phyloP scores from a whole-genome alignment of 2,113 vertebrate genomes.

The Natator depressus region DNA sequence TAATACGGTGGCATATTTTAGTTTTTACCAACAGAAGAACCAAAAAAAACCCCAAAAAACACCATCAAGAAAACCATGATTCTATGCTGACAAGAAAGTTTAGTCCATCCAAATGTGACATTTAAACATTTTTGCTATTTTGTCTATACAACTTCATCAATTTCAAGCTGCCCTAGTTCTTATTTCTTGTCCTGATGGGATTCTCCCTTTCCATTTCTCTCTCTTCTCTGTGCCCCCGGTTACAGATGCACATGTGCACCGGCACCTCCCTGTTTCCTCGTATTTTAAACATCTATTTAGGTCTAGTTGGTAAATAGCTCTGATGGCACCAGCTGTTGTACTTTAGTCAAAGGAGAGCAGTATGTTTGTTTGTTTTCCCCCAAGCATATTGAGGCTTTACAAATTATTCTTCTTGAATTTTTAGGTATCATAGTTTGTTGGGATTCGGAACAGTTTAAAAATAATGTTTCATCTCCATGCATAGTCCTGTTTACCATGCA shows the following conservation, averaged over 20 bases:
- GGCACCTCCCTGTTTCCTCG: not conserved
- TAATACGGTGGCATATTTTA: not conserved
- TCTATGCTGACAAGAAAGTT: not conserved
- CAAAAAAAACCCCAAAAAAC: not conserved
- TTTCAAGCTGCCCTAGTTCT: not conserved
- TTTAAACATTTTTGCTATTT: not conserved
- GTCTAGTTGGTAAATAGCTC: not conserved
- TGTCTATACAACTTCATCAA: not conserved
- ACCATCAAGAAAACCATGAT: not conserved
- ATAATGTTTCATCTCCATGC: slow-evolving; percentile 9
- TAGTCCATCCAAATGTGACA: not conserved
- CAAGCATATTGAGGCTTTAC: not conserved
- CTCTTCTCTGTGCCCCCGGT: not conserved
- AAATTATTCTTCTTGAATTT: slow-evolving; percentile 33
- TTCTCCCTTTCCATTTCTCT: not conserved
- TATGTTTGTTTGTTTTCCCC: not conserved
- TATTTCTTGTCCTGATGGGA: not conserved
- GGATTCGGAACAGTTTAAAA: not conserved
- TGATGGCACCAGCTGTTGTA: not conserved
- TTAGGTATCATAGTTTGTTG: not conserved
- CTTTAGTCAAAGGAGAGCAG: not conserved
- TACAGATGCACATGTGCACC: not conserved
- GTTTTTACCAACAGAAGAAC: not conserved
- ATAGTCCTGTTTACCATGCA: slow-evolving; percentile 3
- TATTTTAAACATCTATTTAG: not conserved